These are phyloP conservation scores for Eurystomus glaucurus DNA, from an alignment of 2,797 vertebrate genomes.

Conservation along the genomic window DNA sequence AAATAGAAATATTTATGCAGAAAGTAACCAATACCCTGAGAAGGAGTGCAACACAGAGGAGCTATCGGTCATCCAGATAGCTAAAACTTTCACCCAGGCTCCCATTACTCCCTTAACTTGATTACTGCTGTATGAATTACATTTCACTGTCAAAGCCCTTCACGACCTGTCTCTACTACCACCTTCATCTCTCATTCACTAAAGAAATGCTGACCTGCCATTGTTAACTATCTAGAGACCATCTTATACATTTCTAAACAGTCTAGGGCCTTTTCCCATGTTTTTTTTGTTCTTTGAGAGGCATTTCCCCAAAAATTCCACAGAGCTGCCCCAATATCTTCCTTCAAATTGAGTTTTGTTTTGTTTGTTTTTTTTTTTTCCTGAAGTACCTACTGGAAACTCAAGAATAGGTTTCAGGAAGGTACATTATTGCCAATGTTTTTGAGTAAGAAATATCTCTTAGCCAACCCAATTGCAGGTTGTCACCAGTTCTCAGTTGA, in stretches of 20 bases:
- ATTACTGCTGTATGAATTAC: background rate
- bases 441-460: background rate
- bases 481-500: background rate
- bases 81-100: background rate
- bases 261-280: background rate
- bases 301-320: background rate
- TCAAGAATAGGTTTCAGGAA: background rate
- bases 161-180: background rate
- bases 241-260: background rate
- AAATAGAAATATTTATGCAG: background rate
- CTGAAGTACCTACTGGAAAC: background rate
- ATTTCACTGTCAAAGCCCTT: constrained; percentile 22
- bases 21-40: background rate
- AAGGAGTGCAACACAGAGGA: background rate
- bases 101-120: background rate
- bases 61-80: background rate
- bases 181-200: background rate
- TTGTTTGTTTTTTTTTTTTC: accelerated
- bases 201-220: background rate
- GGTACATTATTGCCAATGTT: background rate
- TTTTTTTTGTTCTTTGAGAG: background rate
- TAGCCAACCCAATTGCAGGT: background rate
- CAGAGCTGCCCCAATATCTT: background rate
- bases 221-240: background rate
- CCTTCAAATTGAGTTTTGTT: background rate